Conservation (phyloP, 1,140 invertebrate genomes). For the Vanessa tameamea region DNA sequence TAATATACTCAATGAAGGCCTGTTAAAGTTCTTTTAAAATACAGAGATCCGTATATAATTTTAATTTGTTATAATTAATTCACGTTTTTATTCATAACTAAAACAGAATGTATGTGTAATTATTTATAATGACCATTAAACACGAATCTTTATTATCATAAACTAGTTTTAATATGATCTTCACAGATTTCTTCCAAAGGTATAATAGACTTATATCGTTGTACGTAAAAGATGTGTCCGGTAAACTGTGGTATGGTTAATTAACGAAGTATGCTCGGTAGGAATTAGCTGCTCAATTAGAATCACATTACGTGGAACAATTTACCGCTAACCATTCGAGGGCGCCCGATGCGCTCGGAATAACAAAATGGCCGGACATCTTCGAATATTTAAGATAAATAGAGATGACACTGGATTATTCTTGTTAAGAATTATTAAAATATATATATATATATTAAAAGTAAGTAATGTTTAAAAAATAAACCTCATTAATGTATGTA, state of each 20-base stretch:
- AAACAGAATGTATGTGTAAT: neutral
- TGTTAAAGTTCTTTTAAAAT: too few species aligned
- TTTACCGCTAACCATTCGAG: constrained; percentile 70
- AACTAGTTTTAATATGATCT: neutral
- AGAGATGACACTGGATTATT: neutral
- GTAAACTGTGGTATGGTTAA: constrained; percentile 53
- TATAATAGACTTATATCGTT: constrained; percentile 12
- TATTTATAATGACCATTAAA: neutral
- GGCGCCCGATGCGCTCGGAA: constrained; percentile 64
- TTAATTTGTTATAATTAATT: neutral
- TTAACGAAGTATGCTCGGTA: constrained; percentile 64
- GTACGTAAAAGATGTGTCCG: constrained; percentile 15
- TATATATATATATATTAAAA: neutral
- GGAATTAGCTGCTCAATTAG: constrained; percentile 77
- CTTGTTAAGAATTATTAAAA: neutral
- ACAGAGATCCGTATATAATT: neutral
- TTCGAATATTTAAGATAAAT: constrained; percentile 21
- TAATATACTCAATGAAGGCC: neutral
- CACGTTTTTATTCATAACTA: neutral
- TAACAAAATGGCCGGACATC: constrained; percentile 59
- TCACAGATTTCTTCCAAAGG: neutral
- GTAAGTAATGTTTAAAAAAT: neutral
- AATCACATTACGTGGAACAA: constrained; percentile 76
- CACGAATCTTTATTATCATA: neutral
- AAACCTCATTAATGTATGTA: neutral